phyloP scores from a whole-genome alignment of 2,888 invertebrate genomes.

The Latheticus oryzae region DNA sequence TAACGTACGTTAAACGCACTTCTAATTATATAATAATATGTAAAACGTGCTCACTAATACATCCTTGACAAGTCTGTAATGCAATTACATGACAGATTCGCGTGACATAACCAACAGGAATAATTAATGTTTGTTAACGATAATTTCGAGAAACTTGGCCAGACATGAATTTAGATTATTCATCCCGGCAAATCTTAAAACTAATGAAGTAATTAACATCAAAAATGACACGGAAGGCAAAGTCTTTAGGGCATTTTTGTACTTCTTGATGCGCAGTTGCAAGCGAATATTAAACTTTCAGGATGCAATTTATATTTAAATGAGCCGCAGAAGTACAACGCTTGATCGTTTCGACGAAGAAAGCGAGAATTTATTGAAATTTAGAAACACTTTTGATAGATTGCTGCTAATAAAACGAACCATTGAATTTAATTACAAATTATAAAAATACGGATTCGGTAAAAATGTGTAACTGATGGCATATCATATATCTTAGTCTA shows the following conservation, averaged over 20 bases:
- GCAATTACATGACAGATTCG: conserved; percentile 11
- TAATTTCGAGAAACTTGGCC: conserved; percentile 6
- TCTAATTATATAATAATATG: conserved; percentile 19
- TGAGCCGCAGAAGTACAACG: conserved; percentile 24
- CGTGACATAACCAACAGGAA: conserved; percentile 8
- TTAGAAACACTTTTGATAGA: conserved; percentile 5
- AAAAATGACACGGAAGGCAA: background rate
- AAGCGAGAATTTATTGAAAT: conserved; percentile 19
- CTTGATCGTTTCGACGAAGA: conserved; percentile 5
- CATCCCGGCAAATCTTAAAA: background rate
- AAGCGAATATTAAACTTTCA: conserved; percentile 23
- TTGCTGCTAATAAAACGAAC: background rate
- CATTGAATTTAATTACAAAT: conserved; percentile 7
- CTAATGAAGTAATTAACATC: conserved; percentile 3
- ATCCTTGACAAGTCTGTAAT: conserved; percentile 7
- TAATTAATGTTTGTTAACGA: conserved; percentile 11
- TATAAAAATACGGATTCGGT: too few species aligned
- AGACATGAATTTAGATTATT: too few species aligned
- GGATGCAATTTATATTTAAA: conserved; percentile 37
- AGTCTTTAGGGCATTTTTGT: conserved; percentile 5
- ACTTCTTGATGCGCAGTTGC: background rate
- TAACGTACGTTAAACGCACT: conserved; percentile 5
- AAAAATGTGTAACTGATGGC: too few species aligned
- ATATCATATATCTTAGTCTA: too few species aligned
- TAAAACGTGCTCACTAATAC: conserved; percentile 24